Base-by-base conservation (phyloP, 1,140 invertebrate species). In the Achatina immaculata region DNA sequence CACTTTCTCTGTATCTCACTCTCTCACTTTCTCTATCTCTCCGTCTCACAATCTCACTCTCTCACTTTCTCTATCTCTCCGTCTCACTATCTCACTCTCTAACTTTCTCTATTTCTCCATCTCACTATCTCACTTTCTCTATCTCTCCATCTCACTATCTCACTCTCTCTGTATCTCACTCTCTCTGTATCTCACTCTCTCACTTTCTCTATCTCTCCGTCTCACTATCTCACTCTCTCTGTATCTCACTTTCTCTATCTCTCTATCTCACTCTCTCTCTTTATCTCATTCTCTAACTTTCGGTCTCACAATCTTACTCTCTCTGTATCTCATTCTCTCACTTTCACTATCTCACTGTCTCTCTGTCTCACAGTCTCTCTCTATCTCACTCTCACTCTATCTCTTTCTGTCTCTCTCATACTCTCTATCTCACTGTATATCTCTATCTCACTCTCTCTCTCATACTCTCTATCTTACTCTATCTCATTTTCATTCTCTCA, bases 381-480 rank as follows among this genome's bases (percentile, higher is more conserved):
- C 55, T 58, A 11, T 58, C 55, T 58, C 21, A 19, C 55, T 58
- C 55, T 58, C 55, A 4, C 55, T 24, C 7, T 48, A 7, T 48
- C 45, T 48, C 45, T 48, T 19, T 48, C 45, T 48, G 7, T 48
- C 45, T 48, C 45, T 48, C 45, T 48, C 45, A 11, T 19, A 11
- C 45, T 48, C 45, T 48, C 45, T 48, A 7, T 48, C 45, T 48
- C 45, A 11, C 45, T 48, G 7, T 48, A 7, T 48, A 7, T 48
- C 45, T 48, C 45, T 48, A 7, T 72, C 69, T 72, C 69, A 38
- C 69, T 72, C 69, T 72, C 69, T 72, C 69, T 72, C 69, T 72
- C 69, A 38, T 38, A 38, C 69, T 72, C 69, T 72, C 69, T 72
- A 7, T 48, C 45, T 48, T 19, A 11, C 45, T 11, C 19, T 48